Conservation (phyloP, 2,113 vertebrate species). For the Onychostoma macrolepis region DNA sequence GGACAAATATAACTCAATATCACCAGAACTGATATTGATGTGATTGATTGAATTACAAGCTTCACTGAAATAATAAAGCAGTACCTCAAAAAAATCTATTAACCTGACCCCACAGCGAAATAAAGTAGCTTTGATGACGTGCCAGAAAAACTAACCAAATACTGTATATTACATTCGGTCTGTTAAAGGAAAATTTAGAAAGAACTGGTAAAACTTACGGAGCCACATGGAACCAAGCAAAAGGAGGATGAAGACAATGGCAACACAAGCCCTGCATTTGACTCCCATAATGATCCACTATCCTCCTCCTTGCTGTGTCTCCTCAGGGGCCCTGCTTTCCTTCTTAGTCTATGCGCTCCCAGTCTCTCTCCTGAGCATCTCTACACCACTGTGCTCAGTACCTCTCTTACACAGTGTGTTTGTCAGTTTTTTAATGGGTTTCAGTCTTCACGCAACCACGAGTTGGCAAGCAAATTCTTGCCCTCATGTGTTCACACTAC, state of each 20-base stretch:
- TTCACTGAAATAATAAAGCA: background rate
- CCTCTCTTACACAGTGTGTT: background rate
- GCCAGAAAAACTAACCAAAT: background rate
- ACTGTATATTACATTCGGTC: background rate
- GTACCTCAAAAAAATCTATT: background rate
- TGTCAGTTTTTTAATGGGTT: background rate
- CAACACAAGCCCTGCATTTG: conserved; percentile 36
- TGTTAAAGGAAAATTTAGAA: background rate
- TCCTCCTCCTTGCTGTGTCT: background rate
- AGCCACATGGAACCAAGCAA: conserved; percentile 45
- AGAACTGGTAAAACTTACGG: conserved; percentile 35
- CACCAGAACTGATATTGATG: background rate
- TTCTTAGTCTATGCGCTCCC: background rate
- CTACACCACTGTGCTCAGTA: background rate
- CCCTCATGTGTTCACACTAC: background rate
- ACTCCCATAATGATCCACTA: conserved; percentile 46
- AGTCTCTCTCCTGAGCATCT: background rate
- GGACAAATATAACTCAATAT: background rate
- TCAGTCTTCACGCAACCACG: background rate
- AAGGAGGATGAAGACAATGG: conserved; percentile 46
- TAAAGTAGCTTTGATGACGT: background rate
- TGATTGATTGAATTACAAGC: background rate
- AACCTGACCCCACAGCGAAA: background rate
- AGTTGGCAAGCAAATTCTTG: background rate
- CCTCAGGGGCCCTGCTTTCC: background rate